phyloP scores from a whole-genome alignment of 2,113 vertebrate species.

The Megalops atlanticus region DNA sequence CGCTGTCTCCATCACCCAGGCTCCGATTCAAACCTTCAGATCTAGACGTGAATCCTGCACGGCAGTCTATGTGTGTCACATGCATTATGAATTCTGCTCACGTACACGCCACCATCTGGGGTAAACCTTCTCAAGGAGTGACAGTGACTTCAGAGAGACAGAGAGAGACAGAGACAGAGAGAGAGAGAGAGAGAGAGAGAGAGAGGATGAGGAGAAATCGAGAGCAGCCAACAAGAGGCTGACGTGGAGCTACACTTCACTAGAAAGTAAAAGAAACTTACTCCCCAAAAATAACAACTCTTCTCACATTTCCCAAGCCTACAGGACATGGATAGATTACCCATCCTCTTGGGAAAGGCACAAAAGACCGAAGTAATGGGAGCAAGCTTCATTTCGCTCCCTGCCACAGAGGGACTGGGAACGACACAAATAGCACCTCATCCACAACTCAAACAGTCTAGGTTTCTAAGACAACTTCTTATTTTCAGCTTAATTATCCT shows the following conservation, averaged over 20 bases:
- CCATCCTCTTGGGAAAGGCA: neutral
- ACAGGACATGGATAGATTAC: neutral
- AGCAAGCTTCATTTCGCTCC: neutral
- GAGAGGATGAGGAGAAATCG: too few species aligned
- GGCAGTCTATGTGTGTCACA: neutral
- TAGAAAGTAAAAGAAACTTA: neutral
- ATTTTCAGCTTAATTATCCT: neutral
- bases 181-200: too few species aligned
- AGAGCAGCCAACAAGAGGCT: too few species aligned
- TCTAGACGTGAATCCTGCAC: neutral
- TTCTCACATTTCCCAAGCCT: neutral
- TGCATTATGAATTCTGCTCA: neutral
- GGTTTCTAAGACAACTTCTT: neutral
- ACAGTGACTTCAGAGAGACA: too few species aligned
- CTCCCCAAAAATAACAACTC: neutral
- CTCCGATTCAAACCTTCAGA: too few species aligned
- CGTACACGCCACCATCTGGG: neutral
- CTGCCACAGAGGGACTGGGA: neutral
- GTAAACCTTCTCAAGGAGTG: neutral
- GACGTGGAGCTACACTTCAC: too few species aligned
- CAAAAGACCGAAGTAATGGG: neutral
- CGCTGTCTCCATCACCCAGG: too few species aligned
- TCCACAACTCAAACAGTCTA: neutral
- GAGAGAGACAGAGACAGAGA: neutral
- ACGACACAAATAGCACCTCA: neutral